A percentile compares a stretch with the other conserved stretches of the same genome.
phyloP scores from a whole-genome alignment of 2,113 vertebrate species.

The Boulengeromyrus knoepffleri region DNA sequence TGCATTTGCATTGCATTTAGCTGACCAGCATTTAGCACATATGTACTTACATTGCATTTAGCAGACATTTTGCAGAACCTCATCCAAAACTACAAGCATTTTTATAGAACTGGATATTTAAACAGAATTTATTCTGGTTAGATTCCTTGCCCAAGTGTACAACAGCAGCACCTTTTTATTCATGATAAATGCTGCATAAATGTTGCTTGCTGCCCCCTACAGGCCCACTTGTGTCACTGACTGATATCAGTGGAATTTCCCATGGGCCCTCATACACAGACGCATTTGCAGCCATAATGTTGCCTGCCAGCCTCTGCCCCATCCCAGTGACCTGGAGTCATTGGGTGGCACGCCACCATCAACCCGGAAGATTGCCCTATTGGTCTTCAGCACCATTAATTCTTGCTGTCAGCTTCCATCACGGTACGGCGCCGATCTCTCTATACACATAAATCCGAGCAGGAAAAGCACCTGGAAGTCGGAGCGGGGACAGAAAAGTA shows the following conservation, averaged over 20 bases:
- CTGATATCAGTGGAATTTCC: background rate
- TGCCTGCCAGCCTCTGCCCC: background rate
- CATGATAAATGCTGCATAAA: background rate
- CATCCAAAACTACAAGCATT: background rate
- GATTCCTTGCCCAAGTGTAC: background rate
- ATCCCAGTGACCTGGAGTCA: background rate
- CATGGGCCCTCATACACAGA: background rate
- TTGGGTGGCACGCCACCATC: slow-evolving; percentile 22
- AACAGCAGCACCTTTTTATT: background rate
- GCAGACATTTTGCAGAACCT: background rate
- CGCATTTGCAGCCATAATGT: background rate
- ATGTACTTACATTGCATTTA: background rate
- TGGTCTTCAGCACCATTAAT: slow-evolving; percentile 41
- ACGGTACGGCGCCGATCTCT: slow-evolving; percentile 35
- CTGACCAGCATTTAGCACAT: background rate
- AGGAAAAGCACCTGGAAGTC: slow-evolving; percentile 25
- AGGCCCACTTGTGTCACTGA: background rate
- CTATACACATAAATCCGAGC: slow-evolving; percentile 27
- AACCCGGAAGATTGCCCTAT: slow-evolving; percentile 41
- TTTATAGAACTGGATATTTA: background rate
- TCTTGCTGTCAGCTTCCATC: slow-evolving; percentile 31
- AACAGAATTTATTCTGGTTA: background rate
- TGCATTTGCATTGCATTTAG: no score
- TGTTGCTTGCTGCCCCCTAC: background rate
- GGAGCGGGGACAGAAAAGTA: slow-evolving; percentile 5